Evolutionary conservation across 2,113 vertebrate genomes (phyloP).

Genomic region (Rhipidura dahli): DNA sequence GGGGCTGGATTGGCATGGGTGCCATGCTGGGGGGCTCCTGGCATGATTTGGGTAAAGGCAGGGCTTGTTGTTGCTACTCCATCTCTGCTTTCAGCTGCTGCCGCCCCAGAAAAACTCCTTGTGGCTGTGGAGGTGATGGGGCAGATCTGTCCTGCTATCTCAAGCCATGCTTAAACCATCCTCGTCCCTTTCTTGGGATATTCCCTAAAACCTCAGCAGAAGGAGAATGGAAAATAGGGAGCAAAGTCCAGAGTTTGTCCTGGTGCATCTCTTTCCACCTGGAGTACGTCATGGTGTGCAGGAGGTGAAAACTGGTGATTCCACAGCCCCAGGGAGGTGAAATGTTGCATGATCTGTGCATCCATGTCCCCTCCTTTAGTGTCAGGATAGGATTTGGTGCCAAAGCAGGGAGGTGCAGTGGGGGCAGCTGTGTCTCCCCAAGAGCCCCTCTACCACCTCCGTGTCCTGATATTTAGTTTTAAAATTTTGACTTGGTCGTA

Average conservation of each 20-base stretch:
- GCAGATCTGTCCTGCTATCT: background rate
- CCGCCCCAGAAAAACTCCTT: background rate
- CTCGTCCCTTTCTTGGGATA: background rate
- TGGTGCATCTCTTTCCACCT: background rate
- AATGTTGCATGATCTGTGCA: background rate
- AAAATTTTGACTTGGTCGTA: accelerated
- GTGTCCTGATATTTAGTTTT: background rate
- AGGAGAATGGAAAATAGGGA: background rate
- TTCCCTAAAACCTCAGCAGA: background rate
- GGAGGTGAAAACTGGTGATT: background rate
- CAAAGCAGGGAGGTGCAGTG: accelerated
- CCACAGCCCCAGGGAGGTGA: background rate
- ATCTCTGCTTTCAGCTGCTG: background rate
- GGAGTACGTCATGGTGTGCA: accelerated
- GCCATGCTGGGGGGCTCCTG: background rate
- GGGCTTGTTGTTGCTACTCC: background rate
- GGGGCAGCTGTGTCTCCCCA: background rate
- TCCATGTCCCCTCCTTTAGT: background rate
- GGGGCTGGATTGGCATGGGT: background rate
- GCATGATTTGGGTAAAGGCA: background rate
- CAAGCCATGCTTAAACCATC: background rate
- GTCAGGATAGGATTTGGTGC: background rate
- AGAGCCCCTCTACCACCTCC: background rate
- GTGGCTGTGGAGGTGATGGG: background rate
- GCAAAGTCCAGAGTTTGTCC: background rate